Evolutionary conservation across 2,113 vertebrate species (phyloP), one percentile per base, ranked within the genome.

Genomic region (Anolis carolinensis): DNA sequence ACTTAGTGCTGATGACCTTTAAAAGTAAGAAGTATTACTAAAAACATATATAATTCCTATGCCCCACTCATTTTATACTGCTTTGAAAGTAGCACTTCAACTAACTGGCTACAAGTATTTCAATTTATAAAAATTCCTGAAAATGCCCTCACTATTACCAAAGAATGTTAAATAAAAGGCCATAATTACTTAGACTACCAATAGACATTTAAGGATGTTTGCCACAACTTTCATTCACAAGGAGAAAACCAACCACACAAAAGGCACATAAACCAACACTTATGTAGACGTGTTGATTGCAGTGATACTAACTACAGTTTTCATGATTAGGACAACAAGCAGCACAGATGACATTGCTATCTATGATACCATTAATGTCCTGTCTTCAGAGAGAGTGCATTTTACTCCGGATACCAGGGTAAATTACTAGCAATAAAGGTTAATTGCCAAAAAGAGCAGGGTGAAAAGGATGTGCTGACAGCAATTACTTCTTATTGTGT

Each of bases 361-460:
- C 82, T 84, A 86, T 8, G 7, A 44, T 83, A 79, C 71, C 63
- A 88, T 81, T 10, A 16, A 91, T 89, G 18, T 76, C 77, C 81
- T 21, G 81, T 88, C 62, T 74, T 83, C 79, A 81, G 67, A 92
- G 88, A 1, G 0, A 1, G 0, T 81, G 23, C 18, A 67, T 74
- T 81, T 78, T 63, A 74, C 25, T 5, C 32, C 85, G 84, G 83
- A 87, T 36, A 82, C 1, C 32, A 76, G 9, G 84, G 36, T 1
- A 95, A 92, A 94, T 90, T 77, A 92, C 83, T 52, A 65, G 18
- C n/a, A 93, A 88, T 81, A 90, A 86, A 87, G 80, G 83, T 84
- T 92, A 93, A 82, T 87, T 92, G 72, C 50, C 86, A 88, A 32
- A 90, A 90, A 88, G 86, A 86, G 2, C 5, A 90, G 5, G 14